Evolutionary conservation across 2,113 vertebrate genomes (phyloP).

Genomic region (Brienomyrus brachyistius): DNA sequence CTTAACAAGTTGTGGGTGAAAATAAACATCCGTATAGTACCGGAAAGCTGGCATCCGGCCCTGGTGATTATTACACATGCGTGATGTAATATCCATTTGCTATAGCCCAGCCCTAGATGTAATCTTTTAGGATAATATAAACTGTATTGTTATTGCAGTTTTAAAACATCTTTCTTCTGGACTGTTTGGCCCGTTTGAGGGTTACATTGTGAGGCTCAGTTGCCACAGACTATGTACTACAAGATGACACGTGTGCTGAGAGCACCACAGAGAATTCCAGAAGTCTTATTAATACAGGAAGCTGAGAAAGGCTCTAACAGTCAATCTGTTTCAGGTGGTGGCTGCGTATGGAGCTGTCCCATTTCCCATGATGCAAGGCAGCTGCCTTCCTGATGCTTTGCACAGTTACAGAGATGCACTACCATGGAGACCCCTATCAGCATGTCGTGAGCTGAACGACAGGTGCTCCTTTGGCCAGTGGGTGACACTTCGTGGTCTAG

Average conservation of each 20-base stretch:
- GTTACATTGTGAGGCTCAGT: neutral
- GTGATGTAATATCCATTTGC: no score
- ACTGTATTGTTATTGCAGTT: neutral
- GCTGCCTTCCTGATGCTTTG: constrained; percentile 63
- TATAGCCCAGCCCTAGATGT: neutral
- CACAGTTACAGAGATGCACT: constrained; percentile 30
- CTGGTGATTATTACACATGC: no score
- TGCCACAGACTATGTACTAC: neutral
- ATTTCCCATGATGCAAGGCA: constrained; percentile 62
- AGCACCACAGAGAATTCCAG: neutral
- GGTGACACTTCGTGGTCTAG: constrained; percentile 70
- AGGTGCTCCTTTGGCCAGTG: constrained; percentile 72
- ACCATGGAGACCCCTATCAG: constrained; percentile 74
- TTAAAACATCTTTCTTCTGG: neutral
- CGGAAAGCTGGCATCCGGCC: no score
- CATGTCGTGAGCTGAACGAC: constrained; percentile 46
- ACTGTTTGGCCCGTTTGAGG: neutral
- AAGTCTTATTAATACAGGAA: neutral
- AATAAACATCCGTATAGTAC: no score
- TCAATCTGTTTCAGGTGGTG: constrained; percentile 60
- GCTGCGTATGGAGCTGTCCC: constrained; percentile 71
- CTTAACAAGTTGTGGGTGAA: no score
- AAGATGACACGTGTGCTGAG: neutral
- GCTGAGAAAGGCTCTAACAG: neutral
- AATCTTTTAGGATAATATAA: neutral